A percentile compares a stretch with the other conserved stretches of the same genome.
Evolutionary conservation across 2,113 vertebrate genomes (phyloP).

Genomic region (Acrocephalus arundinaceus): DNA sequence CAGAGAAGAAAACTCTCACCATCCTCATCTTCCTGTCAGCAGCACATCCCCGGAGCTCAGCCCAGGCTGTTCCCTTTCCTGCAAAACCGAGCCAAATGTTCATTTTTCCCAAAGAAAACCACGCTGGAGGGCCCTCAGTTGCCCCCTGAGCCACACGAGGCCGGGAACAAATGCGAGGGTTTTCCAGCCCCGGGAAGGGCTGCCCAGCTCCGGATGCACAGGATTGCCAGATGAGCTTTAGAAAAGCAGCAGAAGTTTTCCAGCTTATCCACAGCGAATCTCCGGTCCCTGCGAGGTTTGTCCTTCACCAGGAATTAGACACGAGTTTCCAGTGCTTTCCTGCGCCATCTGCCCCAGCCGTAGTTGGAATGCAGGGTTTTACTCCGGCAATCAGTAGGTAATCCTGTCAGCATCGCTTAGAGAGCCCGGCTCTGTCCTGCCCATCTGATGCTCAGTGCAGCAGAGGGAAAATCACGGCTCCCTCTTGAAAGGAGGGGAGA

Average conservation of each 20-base stretch:
- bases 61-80: background rate
- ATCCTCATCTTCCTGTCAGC: background rate
- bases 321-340: background rate
- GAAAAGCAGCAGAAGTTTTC: background rate
- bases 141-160: background rate
- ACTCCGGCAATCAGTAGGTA: background rate
- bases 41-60: background rate
- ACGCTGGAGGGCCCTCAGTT: rapidly evolving
- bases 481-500: constrained; percentile 51
- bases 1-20: background rate
- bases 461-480: constrained; percentile 35
- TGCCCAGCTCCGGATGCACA: background rate
- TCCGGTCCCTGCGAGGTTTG: background rate
- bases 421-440: constrained; percentile 8
- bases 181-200: background rate
- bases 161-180: rapidly evolving
- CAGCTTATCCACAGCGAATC: background rate
- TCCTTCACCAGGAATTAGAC: constrained; percentile 12
- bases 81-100: background rate
- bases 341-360: constrained; percentile 30
- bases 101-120: background rate
- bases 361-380: constrained; percentile 5
- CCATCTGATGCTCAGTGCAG: constrained; percentile 38
- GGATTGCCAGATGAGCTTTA: background rate
- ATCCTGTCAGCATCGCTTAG: background rate